phyloP scores from a whole-genome alignment of 2,797 vertebrate genomes.

The Hydrophis major region DNA sequence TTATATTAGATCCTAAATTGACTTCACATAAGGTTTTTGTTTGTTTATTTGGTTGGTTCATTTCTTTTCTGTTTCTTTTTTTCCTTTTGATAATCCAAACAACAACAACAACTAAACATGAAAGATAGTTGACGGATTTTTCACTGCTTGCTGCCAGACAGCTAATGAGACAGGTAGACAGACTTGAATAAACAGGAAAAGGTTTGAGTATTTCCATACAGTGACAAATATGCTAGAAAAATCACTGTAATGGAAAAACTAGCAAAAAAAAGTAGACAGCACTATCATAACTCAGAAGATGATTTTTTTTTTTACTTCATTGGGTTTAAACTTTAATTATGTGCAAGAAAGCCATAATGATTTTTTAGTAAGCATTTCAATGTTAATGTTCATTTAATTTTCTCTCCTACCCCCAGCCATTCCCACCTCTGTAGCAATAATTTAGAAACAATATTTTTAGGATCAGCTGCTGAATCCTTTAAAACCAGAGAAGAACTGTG shows the following conservation, averaged over 20 bases:
- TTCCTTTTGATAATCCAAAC: not conserved
- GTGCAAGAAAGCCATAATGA: not conserved
- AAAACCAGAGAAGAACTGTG: constrained; percentile 3
- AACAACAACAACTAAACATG: not conserved
- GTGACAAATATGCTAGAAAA: not conserved
- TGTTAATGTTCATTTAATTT: constrained; percentile 21
- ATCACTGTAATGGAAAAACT: not conserved
- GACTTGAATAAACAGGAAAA: not conserved
- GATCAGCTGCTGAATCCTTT: constrained; percentile 35
- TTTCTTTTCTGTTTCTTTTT: not conserved
- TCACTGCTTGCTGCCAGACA: not conserved
- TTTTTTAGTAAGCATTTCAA: not conserved
- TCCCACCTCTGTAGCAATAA: not conserved
- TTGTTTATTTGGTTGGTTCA: not conserved
- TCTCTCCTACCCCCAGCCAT: not conserved
- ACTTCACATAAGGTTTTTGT: not conserved
- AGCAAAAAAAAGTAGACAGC: not conserved
- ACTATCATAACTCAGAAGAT: not conserved
- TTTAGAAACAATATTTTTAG: constrained; percentile 10
- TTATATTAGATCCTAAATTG: not conserved
- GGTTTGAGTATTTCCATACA: not conserved
- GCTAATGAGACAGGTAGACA: not conserved
- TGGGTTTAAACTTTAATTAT: not conserved
- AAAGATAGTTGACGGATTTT: not conserved
- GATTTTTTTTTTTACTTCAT: not conserved